Evolutionary conservation across 2,113 vertebrate species (phyloP), one percentile per base, ranked within the genome.

Genomic region (Rhipidura dahli): DNA sequence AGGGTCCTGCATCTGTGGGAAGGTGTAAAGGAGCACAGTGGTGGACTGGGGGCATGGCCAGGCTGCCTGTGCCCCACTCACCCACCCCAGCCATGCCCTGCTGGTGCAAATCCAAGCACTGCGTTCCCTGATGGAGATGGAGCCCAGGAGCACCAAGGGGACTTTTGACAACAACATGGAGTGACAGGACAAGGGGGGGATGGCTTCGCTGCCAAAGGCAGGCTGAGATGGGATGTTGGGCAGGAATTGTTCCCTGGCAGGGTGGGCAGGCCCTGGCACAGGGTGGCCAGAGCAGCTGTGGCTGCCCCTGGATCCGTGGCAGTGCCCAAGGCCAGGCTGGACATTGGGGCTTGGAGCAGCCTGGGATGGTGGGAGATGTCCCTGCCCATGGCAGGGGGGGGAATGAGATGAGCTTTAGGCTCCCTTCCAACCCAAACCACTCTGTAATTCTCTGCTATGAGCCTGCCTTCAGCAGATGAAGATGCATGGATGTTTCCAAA

Each of bases 311-410:
- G 47, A 73, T 28, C 60, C 28, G 44, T 82, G 87, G 37, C 0
- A 45, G 15, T 24, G 37, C 1, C 37, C 51, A 14, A 39, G 45
- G 13, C 15, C 50, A n/a, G 76, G 37, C 0, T 60, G 61, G 69
- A 45, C 0, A n/a, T n/a, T n/a, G 0, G 33, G 8, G 19, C 6
- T 65, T 15, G 61, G 45, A 26, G 45, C 24, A 75, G 0, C 11
- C 24, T 75, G 60, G 39, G 7, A 3, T 0, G 8, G 45, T 22
- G 61, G 23, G 0, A 68, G 28, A 9, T 53, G n/a, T 60, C 39
- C 51, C n/a, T 53, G 53, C 39, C 20, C n/a, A 4, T 10, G 53
- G 61, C 24, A 45, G 21, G 61, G 53, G n/a, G 6, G 20, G 78
- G 45, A 8, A 47, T 22, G 24, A 18, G 30, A 6, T 16, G n/a